Base-by-base conservation (phyloP, 2,888 invertebrate genomes). In the Thereva nobilitata region DNA sequence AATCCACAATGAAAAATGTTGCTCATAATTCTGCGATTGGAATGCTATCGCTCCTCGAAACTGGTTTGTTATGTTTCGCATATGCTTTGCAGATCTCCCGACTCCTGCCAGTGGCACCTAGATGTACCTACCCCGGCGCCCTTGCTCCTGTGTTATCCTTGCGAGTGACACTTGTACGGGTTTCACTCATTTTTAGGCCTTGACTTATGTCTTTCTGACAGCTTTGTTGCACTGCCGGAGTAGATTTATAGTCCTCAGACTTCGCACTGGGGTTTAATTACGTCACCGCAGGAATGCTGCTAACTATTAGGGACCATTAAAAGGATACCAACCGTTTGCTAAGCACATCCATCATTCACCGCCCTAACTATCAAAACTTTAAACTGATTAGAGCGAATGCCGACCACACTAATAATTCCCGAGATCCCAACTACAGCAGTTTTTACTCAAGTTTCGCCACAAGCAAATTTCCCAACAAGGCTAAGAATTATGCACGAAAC, bases 401-500 rank as follows among this genome's bases (percentile, higher is more conserved):
- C 5, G 40, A 61, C 61, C 61, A 5, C 50, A 50, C 50, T 50
- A 49, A 61, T 61, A 61, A 61, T 61, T 50, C 35, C 34, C 41
- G 23, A 23, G 41, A 50, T 61, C 61, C 61, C 35, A 41, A 23
- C 50, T 50, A 41, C 61, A 61, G 40, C 50, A 61, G 61, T 61
- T 61, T 61, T 61, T 49, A 23, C 38, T 49, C 40, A 61, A 61
- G 61, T 61, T 61, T 59, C 37, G 50, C 61, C 53, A 50, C 50
- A 50, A 61, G 57, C 37, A 47, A 59, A 59, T 47, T 56, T 59
- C 47, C 47, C 45, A 57, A 61, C 61, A 50, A 61, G 50, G 6
- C 61, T 50, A 61, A 61, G 23, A 61, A 61, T 61, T 61, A 61
- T 61, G 61, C 61, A 50, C 35, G 45, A 34, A 61, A 61, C 61